A percentile compares a stretch with the other conserved stretches of the same genome.
These are phyloP conservation scores for Garrulus glandarius DNA, from an alignment of 2,797 vertebrate species.

Conservation along the genomic window DNA sequence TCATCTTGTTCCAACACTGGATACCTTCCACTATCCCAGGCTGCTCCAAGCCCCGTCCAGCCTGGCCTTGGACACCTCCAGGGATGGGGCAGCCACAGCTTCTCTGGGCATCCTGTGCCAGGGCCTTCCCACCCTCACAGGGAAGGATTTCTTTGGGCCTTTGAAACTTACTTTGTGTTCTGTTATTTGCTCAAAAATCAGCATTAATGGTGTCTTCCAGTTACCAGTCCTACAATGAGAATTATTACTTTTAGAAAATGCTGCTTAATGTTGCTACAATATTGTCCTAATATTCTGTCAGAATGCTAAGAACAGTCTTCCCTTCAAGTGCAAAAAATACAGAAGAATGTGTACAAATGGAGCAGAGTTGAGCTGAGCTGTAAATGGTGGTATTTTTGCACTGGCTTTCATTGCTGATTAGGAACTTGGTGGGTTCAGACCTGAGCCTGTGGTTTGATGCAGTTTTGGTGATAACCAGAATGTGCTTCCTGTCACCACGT, in stretches of 20 bases:
- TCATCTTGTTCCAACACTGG: background rate
- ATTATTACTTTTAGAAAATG: background rate
- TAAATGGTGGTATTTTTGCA: background rate
- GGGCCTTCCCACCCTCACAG: background rate
- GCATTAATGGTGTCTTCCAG: background rate
- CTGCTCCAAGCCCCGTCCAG: fast-evolving
- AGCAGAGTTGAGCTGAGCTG: background rate
- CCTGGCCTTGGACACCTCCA: background rate
- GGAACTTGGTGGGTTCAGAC: background rate
- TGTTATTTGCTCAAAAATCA: background rate
- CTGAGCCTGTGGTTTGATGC: background rate
- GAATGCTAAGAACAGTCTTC: background rate
- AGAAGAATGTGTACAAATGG: background rate
- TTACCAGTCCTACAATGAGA: background rate
- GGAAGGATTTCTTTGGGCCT: background rate
- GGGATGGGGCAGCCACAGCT: background rate
- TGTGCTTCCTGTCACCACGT: background rate
- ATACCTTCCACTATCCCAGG: background rate
- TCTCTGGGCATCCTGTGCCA: background rate
- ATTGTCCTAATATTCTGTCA: background rate
- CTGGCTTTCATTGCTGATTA: background rate
- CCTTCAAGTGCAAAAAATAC: background rate
- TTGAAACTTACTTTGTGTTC: background rate
- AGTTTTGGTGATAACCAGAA: background rate
- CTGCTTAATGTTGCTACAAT: background rate